These are phyloP conservation scores for Sebastes melanostomus DNA, from an alignment of 2,797 vertebrate species.

Conservation along the genomic window DNA sequence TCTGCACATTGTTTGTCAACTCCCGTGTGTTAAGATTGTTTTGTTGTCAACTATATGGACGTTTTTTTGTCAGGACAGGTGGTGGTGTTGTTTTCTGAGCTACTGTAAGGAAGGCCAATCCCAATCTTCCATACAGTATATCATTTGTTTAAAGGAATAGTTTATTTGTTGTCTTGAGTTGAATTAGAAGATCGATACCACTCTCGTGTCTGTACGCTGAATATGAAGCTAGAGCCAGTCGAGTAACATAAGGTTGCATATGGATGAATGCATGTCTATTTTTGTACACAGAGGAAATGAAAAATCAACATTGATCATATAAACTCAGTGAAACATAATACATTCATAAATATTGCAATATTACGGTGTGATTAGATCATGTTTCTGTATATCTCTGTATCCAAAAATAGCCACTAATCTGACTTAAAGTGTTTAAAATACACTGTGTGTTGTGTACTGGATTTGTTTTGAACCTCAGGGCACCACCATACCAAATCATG, in stretches of 20 bases:
- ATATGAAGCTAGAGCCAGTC: not conserved
- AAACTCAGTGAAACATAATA: not conserved
- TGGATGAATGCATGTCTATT: constrained; percentile 12
- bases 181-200: not conserved
- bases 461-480: too few species aligned
- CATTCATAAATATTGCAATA: not conserved
- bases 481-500: not conserved
- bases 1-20: too few species aligned
- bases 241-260: not conserved
- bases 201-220: not conserved
- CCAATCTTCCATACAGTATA: not conserved
- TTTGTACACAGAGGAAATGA: constrained; percentile 21
- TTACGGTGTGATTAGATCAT: not conserved
- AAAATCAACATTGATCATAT: constrained; percentile 27
- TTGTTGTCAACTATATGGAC: not conserved
- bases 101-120: not conserved
- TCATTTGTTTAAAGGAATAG: not conserved
- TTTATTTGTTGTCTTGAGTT: not conserved
- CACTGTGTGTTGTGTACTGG: too few species aligned
- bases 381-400: not conserved
- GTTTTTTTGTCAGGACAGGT: not conserved
- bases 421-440: too few species aligned
- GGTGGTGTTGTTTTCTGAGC: not conserved
- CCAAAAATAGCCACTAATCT: not conserved
- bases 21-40: fast-evolving